These are phyloP conservation scores for Macrobrachium rosenbergii DNA, from an alignment of 1,140 invertebrate species.

Conservation along the genomic window DNA sequence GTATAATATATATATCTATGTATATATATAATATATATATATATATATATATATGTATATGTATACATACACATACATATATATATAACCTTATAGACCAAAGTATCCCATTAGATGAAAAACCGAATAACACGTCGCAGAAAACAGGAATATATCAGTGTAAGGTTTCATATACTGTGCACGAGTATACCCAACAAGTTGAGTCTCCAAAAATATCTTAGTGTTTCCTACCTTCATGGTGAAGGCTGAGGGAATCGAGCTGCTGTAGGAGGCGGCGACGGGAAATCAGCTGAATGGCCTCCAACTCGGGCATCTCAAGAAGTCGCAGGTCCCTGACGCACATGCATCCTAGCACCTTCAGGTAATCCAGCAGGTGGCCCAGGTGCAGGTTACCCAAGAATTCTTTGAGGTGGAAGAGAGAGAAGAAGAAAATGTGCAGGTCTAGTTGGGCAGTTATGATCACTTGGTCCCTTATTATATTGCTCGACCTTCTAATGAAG, in stretches of 20 bases:
- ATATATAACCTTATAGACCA: neutral
- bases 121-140: no score
- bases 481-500: no score
- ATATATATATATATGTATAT: slow-evolving; percentile 8
- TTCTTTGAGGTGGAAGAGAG: slow-evolving; percentile 5
- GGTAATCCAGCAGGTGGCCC: slow-evolving; percentile 42
- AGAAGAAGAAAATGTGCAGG: no score
- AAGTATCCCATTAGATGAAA: no score
- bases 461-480: no score
- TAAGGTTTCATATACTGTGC: no score
- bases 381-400: slow-evolving; percentile 38
- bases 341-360: slow-evolving; percentile 46
- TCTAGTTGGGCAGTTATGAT: no score
- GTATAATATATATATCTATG: neutral
- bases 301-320: slow-evolving; percentile 32
- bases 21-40: neutral
- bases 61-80: neutral
- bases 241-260: slow-evolving; percentile 33
- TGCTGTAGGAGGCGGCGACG: slow-evolving; percentile 49
- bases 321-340: slow-evolving; percentile 48
- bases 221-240: slow-evolving; percentile 36
- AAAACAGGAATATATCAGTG: neutral
- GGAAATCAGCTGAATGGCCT: slow-evolving; percentile 48
- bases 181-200: no score
- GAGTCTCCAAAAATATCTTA: no score